Conservation (phyloP, 2,888 invertebrate species). For the Hemicrepidius hirtus region DNA sequence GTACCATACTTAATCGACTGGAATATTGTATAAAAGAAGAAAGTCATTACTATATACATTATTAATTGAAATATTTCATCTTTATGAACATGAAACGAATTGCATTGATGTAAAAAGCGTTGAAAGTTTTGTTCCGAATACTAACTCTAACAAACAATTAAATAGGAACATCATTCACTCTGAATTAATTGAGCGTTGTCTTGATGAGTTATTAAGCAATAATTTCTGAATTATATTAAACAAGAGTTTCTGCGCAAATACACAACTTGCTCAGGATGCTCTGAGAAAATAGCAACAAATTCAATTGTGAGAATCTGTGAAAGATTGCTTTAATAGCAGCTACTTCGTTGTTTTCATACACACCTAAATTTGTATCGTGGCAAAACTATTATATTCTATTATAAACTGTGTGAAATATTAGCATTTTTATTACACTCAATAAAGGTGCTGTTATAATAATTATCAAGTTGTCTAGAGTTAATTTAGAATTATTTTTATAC, state of each 20-base stretch:
- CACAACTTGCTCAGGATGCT: constrained; percentile 14
- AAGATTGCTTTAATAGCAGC: constrained; percentile 34
- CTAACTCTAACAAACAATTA: constrained; percentile 24
- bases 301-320: constrained; percentile 41
- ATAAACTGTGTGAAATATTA: constrained; percentile 47
- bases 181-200: constrained; percentile 38
- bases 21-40: too few relatives aligned
- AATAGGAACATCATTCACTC: constrained; percentile 16
- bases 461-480: constrained; percentile 44
- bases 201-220: constrained; percentile 41
- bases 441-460: constrained; percentile 49
- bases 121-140: constrained; percentile 17
- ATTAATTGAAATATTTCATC: too few relatives aligned
- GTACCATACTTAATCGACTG: neutral
- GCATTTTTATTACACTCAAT: constrained; percentile 44
- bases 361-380: constrained; percentile 37
- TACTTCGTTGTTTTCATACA: constrained; percentile 34
- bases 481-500: constrained; percentile 37
- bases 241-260: constrained; percentile 29
- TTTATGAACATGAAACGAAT: neutral
- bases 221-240: constrained; percentile 41
- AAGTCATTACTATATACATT: too few relatives aligned
- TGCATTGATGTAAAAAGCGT: constrained; percentile 9
- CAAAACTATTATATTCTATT: constrained; percentile 43
- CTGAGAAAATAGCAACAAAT: constrained; percentile 39